These are phyloP conservation scores for Hoplostethus atlanticus DNA, from an alignment of 2,797 vertebrate genomes.

Conservation along the genomic window DNA sequence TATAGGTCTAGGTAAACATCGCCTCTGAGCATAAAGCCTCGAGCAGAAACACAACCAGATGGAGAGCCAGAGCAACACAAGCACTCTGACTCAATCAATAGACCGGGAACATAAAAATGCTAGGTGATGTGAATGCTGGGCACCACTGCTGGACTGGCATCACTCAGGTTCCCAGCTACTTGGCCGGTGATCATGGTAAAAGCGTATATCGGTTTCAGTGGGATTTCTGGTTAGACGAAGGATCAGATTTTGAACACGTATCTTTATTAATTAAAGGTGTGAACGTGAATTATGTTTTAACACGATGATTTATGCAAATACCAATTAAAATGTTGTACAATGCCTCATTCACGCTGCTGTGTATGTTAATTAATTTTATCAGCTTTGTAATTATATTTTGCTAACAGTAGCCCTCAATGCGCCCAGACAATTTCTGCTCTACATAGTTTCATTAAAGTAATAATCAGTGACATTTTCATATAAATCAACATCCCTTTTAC, in stretches of 20 bases:
- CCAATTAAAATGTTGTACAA: too few relatives aligned
- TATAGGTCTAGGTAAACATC: constrained; percentile 46
- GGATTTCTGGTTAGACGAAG: not conserved
- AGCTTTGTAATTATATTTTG: too few relatives aligned
- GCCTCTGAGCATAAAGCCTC: constrained; percentile 20
- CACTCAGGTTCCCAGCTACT: not conserved
- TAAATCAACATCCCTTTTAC: too few relatives aligned
- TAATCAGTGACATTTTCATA: too few relatives aligned
- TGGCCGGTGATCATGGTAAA: too few relatives aligned
- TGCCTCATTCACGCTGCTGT: too few relatives aligned
- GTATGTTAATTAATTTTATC: too few relatives aligned
- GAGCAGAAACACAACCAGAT: constrained; percentile 15
- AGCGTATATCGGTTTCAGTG: not conserved
- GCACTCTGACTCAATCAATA: constrained; percentile 44
- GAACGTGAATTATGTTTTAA: not conserved
- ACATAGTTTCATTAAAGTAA: too few relatives aligned
- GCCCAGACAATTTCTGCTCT: too few relatives aligned
- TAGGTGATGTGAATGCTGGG: constrained; percentile 19
- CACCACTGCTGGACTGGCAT: constrained; percentile 5
- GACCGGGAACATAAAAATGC: constrained; percentile 24
- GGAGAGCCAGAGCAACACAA: constrained; percentile 9
- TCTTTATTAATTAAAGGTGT: not conserved
- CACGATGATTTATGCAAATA: too few relatives aligned
- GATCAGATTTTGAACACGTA: too few relatives aligned
- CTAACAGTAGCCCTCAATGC: too few relatives aligned